phyloP scores from a whole-genome alignment of 2,797 vertebrate species.

The Darevskia nairensis region DNA sequence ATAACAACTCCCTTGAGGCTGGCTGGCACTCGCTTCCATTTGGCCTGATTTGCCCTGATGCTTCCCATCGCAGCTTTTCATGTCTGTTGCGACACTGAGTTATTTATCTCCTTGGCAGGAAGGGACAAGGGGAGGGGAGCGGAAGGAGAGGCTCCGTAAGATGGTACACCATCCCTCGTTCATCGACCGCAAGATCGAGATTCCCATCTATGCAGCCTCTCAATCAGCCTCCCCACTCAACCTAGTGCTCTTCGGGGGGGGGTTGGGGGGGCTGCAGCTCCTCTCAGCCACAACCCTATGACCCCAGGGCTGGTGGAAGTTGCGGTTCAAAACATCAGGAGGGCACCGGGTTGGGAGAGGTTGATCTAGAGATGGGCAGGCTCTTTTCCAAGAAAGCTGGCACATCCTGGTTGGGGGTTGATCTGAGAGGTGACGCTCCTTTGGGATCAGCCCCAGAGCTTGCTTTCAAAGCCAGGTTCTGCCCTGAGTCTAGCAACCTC shows the following conservation, averaged over 20 bases:
- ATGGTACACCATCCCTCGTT: neutral
- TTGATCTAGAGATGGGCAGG: neutral
- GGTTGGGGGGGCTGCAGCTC: neutral
- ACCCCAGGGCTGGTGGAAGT: too few species aligned
- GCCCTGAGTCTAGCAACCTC: neutral
- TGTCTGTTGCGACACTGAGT: neutral
- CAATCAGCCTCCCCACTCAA: neutral
- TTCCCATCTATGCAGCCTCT: neutral
- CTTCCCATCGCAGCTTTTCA: neutral
- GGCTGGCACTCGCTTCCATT: neutral
- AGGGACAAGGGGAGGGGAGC: slow-evolving; percentile 1
- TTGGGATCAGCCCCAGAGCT: neutral
- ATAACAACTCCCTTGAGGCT: too few species aligned
- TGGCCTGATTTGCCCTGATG: neutral
- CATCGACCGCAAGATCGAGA: neutral
- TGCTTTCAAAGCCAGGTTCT: neutral
- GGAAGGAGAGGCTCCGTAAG: neutral
- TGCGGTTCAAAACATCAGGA: neutral
- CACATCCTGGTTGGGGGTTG: neutral
- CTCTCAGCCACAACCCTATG: too few species aligned
- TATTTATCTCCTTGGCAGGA: slow-evolving; percentile 32
- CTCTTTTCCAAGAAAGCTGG: neutral
- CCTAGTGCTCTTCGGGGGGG: neutral
- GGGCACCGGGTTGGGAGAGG: neutral
- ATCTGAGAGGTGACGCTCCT: neutral